Evolutionary conservation across 2,888 invertebrate genomes (phyloP).

Genomic region (Coremacera marginata): DNA sequence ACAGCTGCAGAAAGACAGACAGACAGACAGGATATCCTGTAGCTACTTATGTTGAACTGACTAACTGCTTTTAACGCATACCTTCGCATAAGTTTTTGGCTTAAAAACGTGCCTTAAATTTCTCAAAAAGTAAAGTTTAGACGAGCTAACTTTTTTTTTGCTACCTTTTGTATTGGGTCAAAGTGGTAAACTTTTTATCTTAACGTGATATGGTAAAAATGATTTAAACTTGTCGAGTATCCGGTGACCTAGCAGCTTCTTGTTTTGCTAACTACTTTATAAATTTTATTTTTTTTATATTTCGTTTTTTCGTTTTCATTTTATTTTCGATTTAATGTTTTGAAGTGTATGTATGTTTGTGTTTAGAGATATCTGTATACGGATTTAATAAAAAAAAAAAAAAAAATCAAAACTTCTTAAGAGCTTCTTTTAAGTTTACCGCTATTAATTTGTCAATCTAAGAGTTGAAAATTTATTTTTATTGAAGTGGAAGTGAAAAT

Average conservation of each 20-base stretch:
- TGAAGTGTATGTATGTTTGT: neutral
- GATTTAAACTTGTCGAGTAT: too few species aligned
- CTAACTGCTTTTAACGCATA: neutral
- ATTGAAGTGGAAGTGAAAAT: too few species aligned
- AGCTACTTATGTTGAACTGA: neutral
- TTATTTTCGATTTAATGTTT: neutral
- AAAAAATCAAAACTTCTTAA: too few species aligned
- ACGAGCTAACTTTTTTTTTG: neutral
- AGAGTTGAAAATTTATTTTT: too few species aligned
- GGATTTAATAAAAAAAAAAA: too few species aligned
- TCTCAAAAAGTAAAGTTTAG: constrained; percentile 5
- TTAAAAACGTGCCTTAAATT: constrained; percentile 20
- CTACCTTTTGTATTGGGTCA: neutral
- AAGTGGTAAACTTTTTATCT: constrained; percentile 3
- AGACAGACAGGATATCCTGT: neutral
- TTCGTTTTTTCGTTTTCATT: neutral
- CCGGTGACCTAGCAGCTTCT: neutral
- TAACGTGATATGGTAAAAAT: neutral
- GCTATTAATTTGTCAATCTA: too few species aligned
- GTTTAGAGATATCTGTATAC: neutral
- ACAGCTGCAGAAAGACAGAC: too few species aligned
- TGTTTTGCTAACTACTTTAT: neutral
- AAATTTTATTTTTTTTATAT: neutral
- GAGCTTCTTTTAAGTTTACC: too few species aligned
- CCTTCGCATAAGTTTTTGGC: neutral